Evolutionary conservation across 1,140 invertebrate genomes (phyloP), one percentile per base, ranked within the genome.

Genomic region (Pseudobourletiella spinata): DNA sequence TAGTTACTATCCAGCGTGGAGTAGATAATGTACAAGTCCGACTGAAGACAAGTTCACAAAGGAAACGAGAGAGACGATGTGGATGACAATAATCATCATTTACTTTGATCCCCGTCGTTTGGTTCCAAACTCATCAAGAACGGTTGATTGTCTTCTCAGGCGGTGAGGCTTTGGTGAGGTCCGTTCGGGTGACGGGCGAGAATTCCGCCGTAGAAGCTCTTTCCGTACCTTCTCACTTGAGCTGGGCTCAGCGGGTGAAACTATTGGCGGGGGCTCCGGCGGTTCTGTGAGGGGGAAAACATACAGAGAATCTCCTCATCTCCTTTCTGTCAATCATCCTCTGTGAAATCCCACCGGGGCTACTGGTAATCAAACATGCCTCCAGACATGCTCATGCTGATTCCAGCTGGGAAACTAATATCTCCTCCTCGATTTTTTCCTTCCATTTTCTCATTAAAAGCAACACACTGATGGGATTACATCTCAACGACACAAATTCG

Each of bases 81-180:
- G 26, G 30, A 61, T 16, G 26, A 39, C n/a, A n/a, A n/a, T 11
- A 39, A 39, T 39, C n/a, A 39, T 39, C 32, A 26, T 57, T 63
- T 70, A 70, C 68, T 70, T 70, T 63, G 68, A 70, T 64, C 68
- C 68, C 22, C 68, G 64, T 65, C 68, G 48, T 54, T 70, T 70
- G 16, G 72, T 70, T 54, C 67, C 66, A 43, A 71, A 70, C 74
- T 93, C 90, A 74, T 93, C 90, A 73, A 89, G 89, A 43, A 89
- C 86, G 3, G 89, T 91, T 11, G 87, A 86, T 77, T 93, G 90
- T 42, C 90, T 79, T 69, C 87, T 86, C 48, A 92, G 76, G 52
- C 88, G 79, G 60, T 54, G 86, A 83, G 43, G 84, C 75, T 71
- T 87, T 81, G 77, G 50, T 81, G 81, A 66, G 8, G 83, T 78